Evolutionary conservation across 2,797 vertebrate genomes (phyloP).

Genomic region (Peromyscus aztecus): DNA sequence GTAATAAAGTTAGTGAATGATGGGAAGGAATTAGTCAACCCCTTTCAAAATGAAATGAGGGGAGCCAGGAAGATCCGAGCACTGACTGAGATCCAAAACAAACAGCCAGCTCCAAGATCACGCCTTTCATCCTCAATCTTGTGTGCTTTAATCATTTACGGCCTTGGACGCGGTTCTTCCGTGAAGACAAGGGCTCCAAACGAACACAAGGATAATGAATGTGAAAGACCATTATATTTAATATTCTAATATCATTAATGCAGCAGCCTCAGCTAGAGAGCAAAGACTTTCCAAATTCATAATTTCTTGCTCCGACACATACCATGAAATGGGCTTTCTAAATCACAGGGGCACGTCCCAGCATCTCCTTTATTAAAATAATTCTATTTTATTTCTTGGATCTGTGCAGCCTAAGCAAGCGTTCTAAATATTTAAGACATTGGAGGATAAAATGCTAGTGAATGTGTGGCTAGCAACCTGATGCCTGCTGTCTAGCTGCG

Average conservation of each 20-base stretch:
- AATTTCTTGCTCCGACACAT: conserved; percentile 85
- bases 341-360: conserved; percentile 81
- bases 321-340: conserved; percentile 83
- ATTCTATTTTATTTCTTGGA: conserved; percentile 85
- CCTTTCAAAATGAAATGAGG: conserved; percentile 60
- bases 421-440: conserved; percentile 77
- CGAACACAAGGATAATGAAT: conserved; percentile 76
- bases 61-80: not conserved
- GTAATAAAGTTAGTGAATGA: conserved; percentile 25
- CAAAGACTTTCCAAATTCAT: conserved; percentile 87
- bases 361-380: conserved; percentile 84
- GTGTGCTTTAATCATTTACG: conserved; percentile 68
- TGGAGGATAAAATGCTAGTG: not conserved
- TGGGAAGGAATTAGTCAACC: conserved; percentile 25
- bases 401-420: conserved; percentile 54
- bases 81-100: conserved; percentile 50
- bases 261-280: conserved; percentile 82
- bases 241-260: conserved; percentile 82
- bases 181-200: conserved; percentile 47
- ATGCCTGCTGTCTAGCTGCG: not conserved
- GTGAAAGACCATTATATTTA: conserved; percentile 85
- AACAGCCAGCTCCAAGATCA: conserved; percentile 55
- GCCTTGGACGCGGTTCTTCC: not conserved
- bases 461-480: conserved; percentile 26
- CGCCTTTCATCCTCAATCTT: conserved; percentile 57